Evolutionary conservation across 2,888 invertebrate genomes (phyloP).

Genomic region (Furcula furcula): DNA sequence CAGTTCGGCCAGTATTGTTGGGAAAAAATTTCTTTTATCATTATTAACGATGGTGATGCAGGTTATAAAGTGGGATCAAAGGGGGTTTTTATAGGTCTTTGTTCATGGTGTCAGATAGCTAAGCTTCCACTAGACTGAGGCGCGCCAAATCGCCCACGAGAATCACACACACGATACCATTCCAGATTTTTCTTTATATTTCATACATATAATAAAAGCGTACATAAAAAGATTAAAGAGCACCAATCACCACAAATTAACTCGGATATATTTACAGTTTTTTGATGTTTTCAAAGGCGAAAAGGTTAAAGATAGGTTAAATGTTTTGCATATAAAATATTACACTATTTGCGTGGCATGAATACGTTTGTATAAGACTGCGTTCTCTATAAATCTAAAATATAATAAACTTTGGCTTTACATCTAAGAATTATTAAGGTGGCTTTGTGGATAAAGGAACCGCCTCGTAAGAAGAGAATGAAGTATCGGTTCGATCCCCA

Average conservation of each 20-base stretch:
- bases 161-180: constrained; percentile 7
- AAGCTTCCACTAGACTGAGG: constrained; percentile 13
- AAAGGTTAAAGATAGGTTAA: background rate
- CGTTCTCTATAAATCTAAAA: too few species aligned
- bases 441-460: too few species aligned
- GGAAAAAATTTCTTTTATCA: constrained; percentile 21
- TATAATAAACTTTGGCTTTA: too few species aligned
- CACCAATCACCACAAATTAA: constrained; percentile 1
- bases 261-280: constrained; percentile 1
- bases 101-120: constrained; percentile 14
- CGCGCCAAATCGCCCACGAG: constrained; percentile 14
- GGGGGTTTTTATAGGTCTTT: constrained; percentile 14
- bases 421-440: too few species aligned
- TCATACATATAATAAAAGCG: background rate
- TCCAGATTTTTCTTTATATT: constrained; percentile 11
- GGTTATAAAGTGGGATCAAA: constrained; percentile 25
- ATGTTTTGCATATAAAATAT: background rate
- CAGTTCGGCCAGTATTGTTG: constrained; percentile 13
- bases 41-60: constrained; percentile 24
- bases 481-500: too few species aligned
- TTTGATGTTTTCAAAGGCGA: constrained; percentile 1
- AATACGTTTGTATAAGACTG: too few species aligned
- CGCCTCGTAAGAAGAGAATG: too few species aligned
- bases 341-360: too few species aligned
- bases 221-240: constrained; percentile 3